phyloP scores from a whole-genome alignment of 2,888 invertebrate species.

The Epinotia bilunana region DNA sequence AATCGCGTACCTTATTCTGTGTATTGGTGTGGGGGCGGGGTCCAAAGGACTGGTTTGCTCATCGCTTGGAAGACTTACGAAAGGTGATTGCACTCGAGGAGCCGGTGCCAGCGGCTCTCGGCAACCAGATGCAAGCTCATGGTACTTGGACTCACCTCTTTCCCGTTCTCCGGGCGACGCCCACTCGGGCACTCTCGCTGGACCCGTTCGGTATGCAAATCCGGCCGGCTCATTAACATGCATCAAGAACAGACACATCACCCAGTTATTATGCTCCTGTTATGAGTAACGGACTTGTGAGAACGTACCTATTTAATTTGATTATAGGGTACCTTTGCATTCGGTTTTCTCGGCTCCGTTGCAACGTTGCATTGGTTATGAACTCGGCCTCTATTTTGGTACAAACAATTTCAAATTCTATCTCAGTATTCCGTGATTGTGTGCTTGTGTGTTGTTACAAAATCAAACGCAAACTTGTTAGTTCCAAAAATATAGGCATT shows the following conservation, averaged over 20 bases:
- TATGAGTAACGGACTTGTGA: constrained; percentile 14
- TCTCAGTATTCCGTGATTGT: no score
- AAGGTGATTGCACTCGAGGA: not conserved
- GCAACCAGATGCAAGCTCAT: not conserved
- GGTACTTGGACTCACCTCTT: not conserved
- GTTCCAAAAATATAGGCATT: no score
- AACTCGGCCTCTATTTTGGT: not conserved
- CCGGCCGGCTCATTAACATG: constrained; percentile 30
- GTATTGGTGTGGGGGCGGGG: not conserved
- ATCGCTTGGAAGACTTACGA: not conserved
- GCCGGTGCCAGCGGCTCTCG: not conserved
- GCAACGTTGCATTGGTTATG: not conserved
- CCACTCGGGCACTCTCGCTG: constrained; percentile 22
- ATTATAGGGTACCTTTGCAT: constrained; percentile 17
- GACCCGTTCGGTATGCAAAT: constrained; percentile 23
- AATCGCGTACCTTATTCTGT: no score
- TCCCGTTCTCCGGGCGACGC: not conserved
- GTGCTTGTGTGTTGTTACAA: no score
- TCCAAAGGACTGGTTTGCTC: not conserved
- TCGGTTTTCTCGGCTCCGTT: not conserved
- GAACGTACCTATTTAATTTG: constrained; percentile 25
- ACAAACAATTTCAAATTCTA: not conserved
- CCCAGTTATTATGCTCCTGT: constrained; percentile 26
- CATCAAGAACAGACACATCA: constrained; percentile 7
- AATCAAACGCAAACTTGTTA: no score